Conservation (phyloP, 2,797 vertebrate species). For the Lerista edwardsae region DNA sequence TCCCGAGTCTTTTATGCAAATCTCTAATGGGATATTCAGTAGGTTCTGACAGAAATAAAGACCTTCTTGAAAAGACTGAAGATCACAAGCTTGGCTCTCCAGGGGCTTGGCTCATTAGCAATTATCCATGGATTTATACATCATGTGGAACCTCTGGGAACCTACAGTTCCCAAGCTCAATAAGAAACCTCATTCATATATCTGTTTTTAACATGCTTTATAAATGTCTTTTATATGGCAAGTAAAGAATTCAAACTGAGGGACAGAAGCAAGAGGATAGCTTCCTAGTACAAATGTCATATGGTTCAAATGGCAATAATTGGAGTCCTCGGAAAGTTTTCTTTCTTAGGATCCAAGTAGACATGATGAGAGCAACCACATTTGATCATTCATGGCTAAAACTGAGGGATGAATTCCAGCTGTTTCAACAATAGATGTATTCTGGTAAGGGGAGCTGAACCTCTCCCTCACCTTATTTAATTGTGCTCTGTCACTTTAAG, state of each 20-base stretch:
- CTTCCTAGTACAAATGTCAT: no score
- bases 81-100: neutral
- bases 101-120: neutral
- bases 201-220: conserved; percentile 23
- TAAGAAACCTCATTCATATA: neutral
- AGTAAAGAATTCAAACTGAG: neutral
- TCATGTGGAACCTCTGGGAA: conserved; percentile 28
- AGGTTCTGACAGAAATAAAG: conserved; percentile 6
- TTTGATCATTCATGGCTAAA: neutral
- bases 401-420: no score
- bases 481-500: neutral
- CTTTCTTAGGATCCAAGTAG: neutral
- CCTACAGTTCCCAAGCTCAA: conserved; percentile 12
- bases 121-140: conserved; percentile 30
- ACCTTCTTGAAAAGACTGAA: conserved; percentile 32
- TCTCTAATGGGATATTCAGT: conserved; percentile 25
- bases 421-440: neutral
- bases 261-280: neutral
- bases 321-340: neutral
- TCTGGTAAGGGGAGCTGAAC: no score
- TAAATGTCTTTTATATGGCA: conserved; percentile 36
- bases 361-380: neutral
- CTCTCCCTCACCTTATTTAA: neutral
- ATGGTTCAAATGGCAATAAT: neutral
- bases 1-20: conserved; percentile 35